A percentile compares a stretch with the other conserved stretches of the same genome.
These are phyloP conservation scores for Decapterus maruadsi DNA, from an alignment of 2,797 vertebrate species.

Conservation along the genomic window DNA sequence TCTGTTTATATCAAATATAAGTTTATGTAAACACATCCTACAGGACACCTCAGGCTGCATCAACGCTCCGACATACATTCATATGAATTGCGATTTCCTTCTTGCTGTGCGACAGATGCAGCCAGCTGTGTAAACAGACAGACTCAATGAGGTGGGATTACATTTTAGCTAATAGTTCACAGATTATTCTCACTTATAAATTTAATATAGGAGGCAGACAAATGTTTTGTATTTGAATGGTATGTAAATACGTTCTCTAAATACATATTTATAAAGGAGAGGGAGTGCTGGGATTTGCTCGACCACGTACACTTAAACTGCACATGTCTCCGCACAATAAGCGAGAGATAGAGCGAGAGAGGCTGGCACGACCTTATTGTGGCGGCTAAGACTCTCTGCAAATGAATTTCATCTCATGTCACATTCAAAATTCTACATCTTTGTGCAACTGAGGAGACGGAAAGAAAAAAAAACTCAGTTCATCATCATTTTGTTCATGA, in stretches of 20 bases:
- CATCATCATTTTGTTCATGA: slow-evolving; percentile 39
- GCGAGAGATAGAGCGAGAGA: slow-evolving; percentile 8
- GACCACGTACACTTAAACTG: slow-evolving; percentile 34
- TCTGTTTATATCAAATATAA: not conserved
- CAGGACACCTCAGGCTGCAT: not conserved
- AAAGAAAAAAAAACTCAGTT: not conserved
- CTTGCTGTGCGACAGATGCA: not conserved
- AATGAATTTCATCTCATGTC: slow-evolving; percentile 65
- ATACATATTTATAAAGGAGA: slow-evolving; percentile 69
- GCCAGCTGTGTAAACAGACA: slow-evolving; percentile 34
- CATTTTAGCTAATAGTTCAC: slow-evolving; percentile 56
- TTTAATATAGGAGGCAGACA: slow-evolving; percentile 59
- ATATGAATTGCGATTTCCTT: not conserved
- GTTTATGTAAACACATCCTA: not conserved
- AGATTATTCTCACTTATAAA: slow-evolving; percentile 66
- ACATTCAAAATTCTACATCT: slow-evolving; percentile 53
- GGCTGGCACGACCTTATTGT: slow-evolving; percentile 53
- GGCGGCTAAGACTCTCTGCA: slow-evolving; percentile 31
- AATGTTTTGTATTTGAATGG: slow-evolving; percentile 18
- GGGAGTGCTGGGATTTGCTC: slow-evolving; percentile 58
- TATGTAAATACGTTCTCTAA: slow-evolving; percentile 18
- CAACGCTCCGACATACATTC: not conserved
- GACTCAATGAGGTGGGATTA: slow-evolving; percentile 49
- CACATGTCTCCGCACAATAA: slow-evolving; percentile 36
- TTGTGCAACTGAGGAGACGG: slow-evolving; percentile 2